A percentile compares a stretch with the other conserved stretches of the same genome.
Evolutionary conservation across 2,113 vertebrate species (phyloP).

Genomic region (Cyprinodon brontotheroides): DNA sequence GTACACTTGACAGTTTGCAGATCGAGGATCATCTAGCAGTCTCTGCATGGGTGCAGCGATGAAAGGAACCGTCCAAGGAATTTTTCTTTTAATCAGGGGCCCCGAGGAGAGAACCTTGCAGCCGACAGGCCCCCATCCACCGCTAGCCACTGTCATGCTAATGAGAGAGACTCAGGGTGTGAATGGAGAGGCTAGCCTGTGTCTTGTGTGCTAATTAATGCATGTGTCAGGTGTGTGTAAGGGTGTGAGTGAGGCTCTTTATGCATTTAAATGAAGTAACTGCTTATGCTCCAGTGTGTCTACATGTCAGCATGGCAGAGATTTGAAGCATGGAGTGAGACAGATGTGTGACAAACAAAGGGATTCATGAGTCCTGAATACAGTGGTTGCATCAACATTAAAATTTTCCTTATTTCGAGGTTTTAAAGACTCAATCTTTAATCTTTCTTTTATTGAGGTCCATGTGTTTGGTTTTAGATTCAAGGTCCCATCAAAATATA

Average conservation of each 20-base stretch:
- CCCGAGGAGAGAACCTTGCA: constrained; percentile 72
- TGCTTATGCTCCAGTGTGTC: constrained; percentile 51
- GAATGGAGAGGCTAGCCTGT: constrained; percentile 79
- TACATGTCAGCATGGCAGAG: constrained; percentile 55
- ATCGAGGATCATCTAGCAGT: constrained; percentile 70
- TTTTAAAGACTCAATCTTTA: neutral
- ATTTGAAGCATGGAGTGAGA: constrained; percentile 53
- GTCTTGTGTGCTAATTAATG: constrained; percentile 81
- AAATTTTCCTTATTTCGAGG: constrained; percentile 34
- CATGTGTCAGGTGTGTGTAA: constrained; percentile 62
- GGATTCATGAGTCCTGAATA: constrained; percentile 30
- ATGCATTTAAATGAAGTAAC: constrained; percentile 75
- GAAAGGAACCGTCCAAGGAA: constrained; percentile 75
- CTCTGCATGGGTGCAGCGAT: constrained; percentile 67
- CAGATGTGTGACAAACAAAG: constrained; percentile 42
- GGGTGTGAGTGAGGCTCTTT: constrained; percentile 50
- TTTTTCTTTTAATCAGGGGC: constrained; percentile 80
- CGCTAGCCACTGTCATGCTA: constrained; percentile 79
- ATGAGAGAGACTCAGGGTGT: constrained; percentile 79
- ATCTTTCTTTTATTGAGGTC: neutral
- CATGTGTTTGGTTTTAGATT: neutral
- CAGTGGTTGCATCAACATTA: constrained; percentile 27
- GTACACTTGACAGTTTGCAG: constrained; percentile 76
- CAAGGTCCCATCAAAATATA: neutral
- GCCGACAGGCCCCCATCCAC: constrained; percentile 67